phyloP scores from a whole-genome alignment of 2,797 vertebrate species.

The Melanotaenia pygmaea region DNA sequence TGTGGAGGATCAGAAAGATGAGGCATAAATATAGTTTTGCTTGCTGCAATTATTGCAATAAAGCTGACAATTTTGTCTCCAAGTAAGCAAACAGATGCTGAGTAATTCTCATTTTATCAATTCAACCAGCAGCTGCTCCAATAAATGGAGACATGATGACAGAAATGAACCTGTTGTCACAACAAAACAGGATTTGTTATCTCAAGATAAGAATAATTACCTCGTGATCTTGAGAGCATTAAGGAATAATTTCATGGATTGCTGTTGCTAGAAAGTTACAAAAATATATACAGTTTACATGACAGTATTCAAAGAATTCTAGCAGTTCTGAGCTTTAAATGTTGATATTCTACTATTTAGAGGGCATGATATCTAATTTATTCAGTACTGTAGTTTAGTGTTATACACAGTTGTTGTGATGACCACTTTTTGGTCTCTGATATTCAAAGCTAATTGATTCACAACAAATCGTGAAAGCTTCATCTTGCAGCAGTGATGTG shows the following conservation, averaged over 20 bases:
- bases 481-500: neutral
- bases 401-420: neutral
- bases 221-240: neutral
- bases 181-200: slow-evolving; percentile 14
- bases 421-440: neutral
- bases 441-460: neutral
- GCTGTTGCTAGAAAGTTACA: neutral
- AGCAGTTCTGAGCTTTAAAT: neutral
- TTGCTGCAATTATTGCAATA: neutral
- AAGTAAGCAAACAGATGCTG: neutral
- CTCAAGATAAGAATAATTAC: slow-evolving; percentile 3
- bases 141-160: neutral
- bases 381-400: neutral
- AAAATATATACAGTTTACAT: neutral
- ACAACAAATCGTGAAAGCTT: neutral
- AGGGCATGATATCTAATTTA: neutral
- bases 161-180: slow-evolving; percentile 12
- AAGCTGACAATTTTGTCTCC: neutral
- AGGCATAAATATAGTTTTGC: neutral
- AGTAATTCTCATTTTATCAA: neutral
- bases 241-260: neutral
- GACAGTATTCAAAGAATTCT: neutral
- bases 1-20: neutral
- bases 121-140: slow-evolving; percentile 2
- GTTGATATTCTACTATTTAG: neutral